These are phyloP conservation scores for Mormyrus lacerda DNA, from an alignment of 2,113 vertebrate species.

Conservation along the genomic window DNA sequence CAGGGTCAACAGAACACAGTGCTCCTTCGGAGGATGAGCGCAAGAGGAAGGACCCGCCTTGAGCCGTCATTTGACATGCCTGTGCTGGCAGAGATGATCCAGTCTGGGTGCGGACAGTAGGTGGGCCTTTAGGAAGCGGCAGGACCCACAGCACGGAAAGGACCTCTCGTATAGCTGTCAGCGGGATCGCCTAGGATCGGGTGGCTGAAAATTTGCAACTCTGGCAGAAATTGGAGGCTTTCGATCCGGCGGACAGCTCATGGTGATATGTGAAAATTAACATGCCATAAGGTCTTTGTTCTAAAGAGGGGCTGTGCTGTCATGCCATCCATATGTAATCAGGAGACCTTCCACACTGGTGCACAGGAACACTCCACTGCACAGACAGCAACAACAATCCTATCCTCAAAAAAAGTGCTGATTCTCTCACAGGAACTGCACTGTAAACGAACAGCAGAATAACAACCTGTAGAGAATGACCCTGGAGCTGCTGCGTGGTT, in stretches of 20 bases:
- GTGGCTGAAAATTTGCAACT: background rate
- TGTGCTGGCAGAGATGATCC: background rate
- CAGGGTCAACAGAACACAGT: background rate
- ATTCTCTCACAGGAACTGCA: background rate
- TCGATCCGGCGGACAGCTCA: background rate
- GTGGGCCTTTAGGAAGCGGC: background rate
- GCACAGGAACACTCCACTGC: background rate
- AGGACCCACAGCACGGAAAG: background rate
- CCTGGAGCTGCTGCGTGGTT: background rate
- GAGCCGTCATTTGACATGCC: background rate
- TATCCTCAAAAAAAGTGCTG: background rate
- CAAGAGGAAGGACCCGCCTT: conserved; percentile 3
- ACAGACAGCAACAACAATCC: background rate
- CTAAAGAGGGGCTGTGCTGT: background rate
- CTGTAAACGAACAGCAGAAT: background rate
- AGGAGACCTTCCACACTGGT: background rate
- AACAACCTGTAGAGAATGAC: background rate
- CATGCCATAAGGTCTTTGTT: background rate
- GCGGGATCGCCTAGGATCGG: background rate
- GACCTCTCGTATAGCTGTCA: background rate
- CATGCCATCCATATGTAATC: background rate
- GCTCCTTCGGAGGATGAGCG: background rate
- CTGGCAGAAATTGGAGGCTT: background rate
- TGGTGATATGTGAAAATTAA: background rate
- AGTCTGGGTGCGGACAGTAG: background rate